Base-by-base conservation (phyloP, 2,797 vertebrate species). In the Alauda arvensis region DNA sequence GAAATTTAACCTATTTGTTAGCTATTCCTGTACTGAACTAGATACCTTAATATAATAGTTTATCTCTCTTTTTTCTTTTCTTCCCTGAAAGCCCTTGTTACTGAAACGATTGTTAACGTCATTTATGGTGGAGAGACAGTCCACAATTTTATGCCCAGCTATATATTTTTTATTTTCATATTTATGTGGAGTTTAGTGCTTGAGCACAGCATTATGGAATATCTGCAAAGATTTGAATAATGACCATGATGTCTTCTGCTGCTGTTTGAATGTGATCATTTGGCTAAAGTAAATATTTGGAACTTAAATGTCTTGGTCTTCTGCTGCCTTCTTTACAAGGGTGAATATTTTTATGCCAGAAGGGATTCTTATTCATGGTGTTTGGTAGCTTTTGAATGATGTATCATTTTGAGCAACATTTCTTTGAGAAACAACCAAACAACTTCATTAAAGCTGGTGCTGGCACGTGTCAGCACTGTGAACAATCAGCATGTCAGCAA, bases 31-130 rank as follows among this genome's bases (percentile, higher is more conserved):
- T 40, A 52, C 37, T 65, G 74, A 77, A 77, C 16, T 33, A 65
- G 37, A 74, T 37, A 72, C 11, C 7, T 37, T 67, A 74, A 79
- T 68, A 76, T 10, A 79, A 70, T 26, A 82, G 10, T 34, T 20
- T 3, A 25, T 24, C 6, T 40, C 16, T 42, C 10, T 7, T 23
- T 63, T 6, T 3, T 3, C 1, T 2, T 0, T 0, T 2, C 4
- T 5, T 3, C 0, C 3, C 6, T 3, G 18, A 23, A 72, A 70
- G 4, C 12, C 5, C 6, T 55, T 51, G 23, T 70, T 33, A 60
- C 67, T 39, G 57, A 86, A 86, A 85, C 18, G 4, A n/a, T 39
- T 79, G 55, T 76, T n/a, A 68, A 40, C 68, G 25, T 43, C 1
- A 59, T 67, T 87, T 77, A 62, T 45, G 37, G 33, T 52, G 23